These are phyloP conservation scores for Adelognathus sp. DNA, from an alignment of 2,888 invertebrate genomes.

Conservation along the genomic window DNA sequence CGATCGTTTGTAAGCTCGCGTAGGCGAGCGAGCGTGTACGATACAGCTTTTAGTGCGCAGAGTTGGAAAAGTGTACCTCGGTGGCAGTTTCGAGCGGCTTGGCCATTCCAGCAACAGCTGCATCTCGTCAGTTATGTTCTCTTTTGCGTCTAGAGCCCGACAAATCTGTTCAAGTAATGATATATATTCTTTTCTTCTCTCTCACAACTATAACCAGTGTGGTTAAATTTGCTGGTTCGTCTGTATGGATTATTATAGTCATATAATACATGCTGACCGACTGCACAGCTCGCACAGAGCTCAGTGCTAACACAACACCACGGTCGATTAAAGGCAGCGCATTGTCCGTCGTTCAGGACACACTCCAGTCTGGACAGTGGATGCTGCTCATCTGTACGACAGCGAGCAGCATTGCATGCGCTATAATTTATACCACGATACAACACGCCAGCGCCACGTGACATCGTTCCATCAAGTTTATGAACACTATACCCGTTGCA, in stretches of 20 bases:
- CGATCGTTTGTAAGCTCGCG: not conserved
- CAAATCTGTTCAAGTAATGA: slow-evolving; percentile 38
- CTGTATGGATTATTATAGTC: not conserved
- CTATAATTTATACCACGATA: slow-evolving; percentile 46
- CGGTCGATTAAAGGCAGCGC: slow-evolving; percentile 42
- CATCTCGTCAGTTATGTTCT: not conserved
- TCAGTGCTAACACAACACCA: not conserved
- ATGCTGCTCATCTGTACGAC: not conserved
- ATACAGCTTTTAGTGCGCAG: not conserved
- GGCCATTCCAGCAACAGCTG: slow-evolving; percentile 18
- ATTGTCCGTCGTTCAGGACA: slow-evolving; percentile 42
- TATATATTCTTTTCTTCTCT: slow-evolving; percentile 6
- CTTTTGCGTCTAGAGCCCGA: not conserved
- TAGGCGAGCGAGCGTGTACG: not conserved
- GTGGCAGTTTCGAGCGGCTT: not conserved
- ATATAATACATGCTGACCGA: not conserved
- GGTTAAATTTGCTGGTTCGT: not conserved
- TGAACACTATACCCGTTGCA: slow-evolving; percentile 51
- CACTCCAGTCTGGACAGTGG: slow-evolving; percentile 31
- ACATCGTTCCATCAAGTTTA: slow-evolving; percentile 54
- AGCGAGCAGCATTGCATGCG: slow-evolving; percentile 23
- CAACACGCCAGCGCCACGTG: slow-evolving; percentile 45
- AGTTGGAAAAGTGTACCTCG: not conserved
- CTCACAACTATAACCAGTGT: not conserved
- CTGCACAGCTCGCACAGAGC: not conserved